phyloP scores from a whole-genome alignment of 1,140 invertebrate species.

The Drosophila obscura region DNA sequence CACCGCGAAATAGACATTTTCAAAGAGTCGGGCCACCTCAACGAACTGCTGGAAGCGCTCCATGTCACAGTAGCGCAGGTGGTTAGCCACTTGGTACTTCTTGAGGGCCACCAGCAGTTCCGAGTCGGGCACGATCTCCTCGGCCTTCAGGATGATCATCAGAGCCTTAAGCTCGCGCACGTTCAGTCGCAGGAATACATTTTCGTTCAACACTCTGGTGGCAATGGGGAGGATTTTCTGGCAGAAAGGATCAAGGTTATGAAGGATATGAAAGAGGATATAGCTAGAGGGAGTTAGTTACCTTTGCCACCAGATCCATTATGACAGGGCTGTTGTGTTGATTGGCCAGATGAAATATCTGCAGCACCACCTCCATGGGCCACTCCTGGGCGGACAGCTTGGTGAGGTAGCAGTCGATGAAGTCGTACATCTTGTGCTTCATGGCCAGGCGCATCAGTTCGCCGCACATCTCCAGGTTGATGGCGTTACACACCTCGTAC shows the following conservation, averaged over 20 bases:
- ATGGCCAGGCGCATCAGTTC: conserved; percentile 44
- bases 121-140: conserved; percentile 16
- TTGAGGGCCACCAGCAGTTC: conserved; percentile 35
- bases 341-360: conserved; percentile 53
- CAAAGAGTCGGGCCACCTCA: conserved; percentile 40
- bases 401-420: conserved; percentile 40
- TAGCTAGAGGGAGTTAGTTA: not conserved
- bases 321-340: conserved; percentile 20
- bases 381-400: conserved; percentile 41
- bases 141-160: conserved; percentile 35
- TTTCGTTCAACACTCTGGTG: conserved; percentile 36
- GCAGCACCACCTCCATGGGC: conserved; percentile 46
- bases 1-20: conserved; percentile 24
- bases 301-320: conserved; percentile 43
- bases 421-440: conserved; percentile 48
- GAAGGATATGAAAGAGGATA: too few relatives aligned
- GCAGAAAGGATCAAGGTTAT: not conserved
- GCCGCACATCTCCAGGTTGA: conserved; percentile 42
- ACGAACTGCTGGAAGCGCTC: conserved; percentile 49
- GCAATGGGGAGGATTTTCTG: conserved; percentile 57
- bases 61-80: conserved; percentile 49
- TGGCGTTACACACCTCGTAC: conserved; percentile 53
- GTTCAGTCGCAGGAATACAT: conserved; percentile 33
- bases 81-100: conserved; percentile 49
- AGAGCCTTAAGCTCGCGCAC: conserved; percentile 40